Base-by-base conservation (phyloP, 2,113 vertebrate species). In the Sula dactylatra region DNA sequence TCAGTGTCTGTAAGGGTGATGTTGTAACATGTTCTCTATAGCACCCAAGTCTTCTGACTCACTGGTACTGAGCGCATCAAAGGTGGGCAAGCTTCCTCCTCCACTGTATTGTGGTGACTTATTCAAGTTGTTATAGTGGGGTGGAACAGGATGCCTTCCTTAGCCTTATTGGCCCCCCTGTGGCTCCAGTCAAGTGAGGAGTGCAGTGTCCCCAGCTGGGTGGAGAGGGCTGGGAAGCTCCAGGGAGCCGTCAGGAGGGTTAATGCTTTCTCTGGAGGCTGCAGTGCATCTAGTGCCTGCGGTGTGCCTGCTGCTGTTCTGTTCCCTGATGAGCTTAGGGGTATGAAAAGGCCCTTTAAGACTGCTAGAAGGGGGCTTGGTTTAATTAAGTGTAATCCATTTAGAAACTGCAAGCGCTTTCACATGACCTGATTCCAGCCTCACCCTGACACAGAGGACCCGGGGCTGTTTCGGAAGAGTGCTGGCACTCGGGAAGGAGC, bases 361-460 rank as follows among this genome's bases (percentile, higher is more conserved):
- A 64, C 56, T 70, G 77, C 27, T 92, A 72, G 80, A 95, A 90
- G 89, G 87, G 94, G 97, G 80, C 81, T 96, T 93, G 97, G 82
- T 96, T 97, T 98, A 97, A 96, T 98, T 66, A 92, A 97, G 58
- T 44, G 56, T 98, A 98, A 98, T 98, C 98, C 96, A 82, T 96
- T 97, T 70, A 98, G 96, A 95, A 98, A 96, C 97, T 93, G 97
- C 95, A 98, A 98, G 97, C 94, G 1, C 86, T 98, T 97, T 97
- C 98, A 98, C 97, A 95, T 98, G 97, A 98, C 96, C 88, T 0
- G 4, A 88, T 82, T 85, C 85, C 95, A 91, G 85, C 89, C 91
- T 93, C 64, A 29, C 78, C 34, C 52, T 44, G 82, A 85, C 86
- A 84, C 86, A 32, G 90, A 86, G 69, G 61, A 77, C 6, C 55